Conservation (phyloP, 2,797 vertebrate genomes). For the Phrynocephalus forsythii region DNA sequence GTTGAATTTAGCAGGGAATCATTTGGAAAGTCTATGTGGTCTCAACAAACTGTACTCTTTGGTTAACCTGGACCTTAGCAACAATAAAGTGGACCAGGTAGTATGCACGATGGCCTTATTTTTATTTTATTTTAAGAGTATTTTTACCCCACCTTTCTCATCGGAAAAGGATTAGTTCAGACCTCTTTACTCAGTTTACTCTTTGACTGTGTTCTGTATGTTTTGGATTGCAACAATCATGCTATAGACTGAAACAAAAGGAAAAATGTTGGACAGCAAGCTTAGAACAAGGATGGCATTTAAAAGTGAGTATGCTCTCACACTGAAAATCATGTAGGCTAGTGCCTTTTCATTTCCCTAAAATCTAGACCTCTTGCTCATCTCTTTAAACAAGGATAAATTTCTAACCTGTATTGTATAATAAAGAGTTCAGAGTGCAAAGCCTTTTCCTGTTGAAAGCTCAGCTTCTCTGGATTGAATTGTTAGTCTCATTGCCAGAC, state of each 20-base stretch:
- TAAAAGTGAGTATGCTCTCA: background rate
- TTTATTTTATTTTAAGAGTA: background rate
- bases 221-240: background rate
- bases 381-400: background rate
- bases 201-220: background rate
- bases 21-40: slow-evolving; percentile 86
- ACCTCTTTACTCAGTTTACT: background rate
- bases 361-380: background rate
- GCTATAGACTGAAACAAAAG: background rate
- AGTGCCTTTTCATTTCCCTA: background rate
- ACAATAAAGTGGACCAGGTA: slow-evolving; percentile 93
- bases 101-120: background rate
- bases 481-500: background rate
- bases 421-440: background rate
- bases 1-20: slow-evolving; percentile 93
- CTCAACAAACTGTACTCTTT: slow-evolving; percentile 96
- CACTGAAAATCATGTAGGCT: background rate
- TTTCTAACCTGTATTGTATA: background rate
- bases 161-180: background rate
- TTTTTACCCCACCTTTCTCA: no score
- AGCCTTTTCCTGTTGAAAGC: background rate
- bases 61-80: slow-evolving; percentile 93
- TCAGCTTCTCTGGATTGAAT: background rate
- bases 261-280: slow-evolving; percentile 8
- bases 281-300: background rate